A percentile compares a stretch with the other conserved stretches of the same genome.
phyloP scores from a whole-genome alignment of 37 sponge, comb jelly and placozoan genomes.

The Lycopodina hypogea region DNA sequence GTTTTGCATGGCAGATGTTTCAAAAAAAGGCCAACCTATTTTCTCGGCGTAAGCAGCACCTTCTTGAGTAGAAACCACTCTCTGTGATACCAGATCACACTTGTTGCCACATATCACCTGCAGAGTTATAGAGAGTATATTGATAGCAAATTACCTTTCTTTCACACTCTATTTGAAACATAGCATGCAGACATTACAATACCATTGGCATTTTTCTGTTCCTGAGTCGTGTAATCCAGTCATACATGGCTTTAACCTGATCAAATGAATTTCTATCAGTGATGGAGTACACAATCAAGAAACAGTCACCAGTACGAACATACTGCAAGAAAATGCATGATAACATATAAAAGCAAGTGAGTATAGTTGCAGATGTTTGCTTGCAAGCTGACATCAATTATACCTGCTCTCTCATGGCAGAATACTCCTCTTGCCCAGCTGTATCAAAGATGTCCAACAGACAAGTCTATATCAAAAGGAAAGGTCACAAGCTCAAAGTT shows the following conservation, averaged over 20 bases:
- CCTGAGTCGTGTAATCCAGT: constrained; percentile 64
- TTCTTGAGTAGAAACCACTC: constrained; percentile 61
- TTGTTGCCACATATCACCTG: constrained; percentile 93
- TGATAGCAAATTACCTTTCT: background rate
- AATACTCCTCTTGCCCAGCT: constrained; percentile 99
- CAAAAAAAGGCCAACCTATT: constrained; percentile 76
- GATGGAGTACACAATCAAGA: constrained; percentile 88
- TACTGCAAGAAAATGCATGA: constrained; percentile 60
- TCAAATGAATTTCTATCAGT: constrained; percentile 65
- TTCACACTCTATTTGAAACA: background rate
- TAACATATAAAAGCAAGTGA: background rate
- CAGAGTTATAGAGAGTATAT: background rate
- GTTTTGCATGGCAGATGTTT: constrained; percentile 86
- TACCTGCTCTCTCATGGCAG: constrained; percentile 90
- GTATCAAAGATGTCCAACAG: constrained; percentile 97
- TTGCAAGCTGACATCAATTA: background rate
- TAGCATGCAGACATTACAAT: background rate
- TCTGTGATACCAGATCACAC: constrained; percentile 56
- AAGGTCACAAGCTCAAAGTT: no score
- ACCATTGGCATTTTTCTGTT: constrained; percentile 76
- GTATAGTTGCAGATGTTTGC: background rate
- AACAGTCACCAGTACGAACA: constrained; percentile 73
- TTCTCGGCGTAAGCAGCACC: constrained; percentile 57
- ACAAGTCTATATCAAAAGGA: constrained; percentile 60
- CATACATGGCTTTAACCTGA: constrained; percentile 73